These are phyloP conservation scores for Caenorhabditis brenneri DNA, from an alignment of 1,140 invertebrate genomes.

Conservation along the genomic window DNA sequence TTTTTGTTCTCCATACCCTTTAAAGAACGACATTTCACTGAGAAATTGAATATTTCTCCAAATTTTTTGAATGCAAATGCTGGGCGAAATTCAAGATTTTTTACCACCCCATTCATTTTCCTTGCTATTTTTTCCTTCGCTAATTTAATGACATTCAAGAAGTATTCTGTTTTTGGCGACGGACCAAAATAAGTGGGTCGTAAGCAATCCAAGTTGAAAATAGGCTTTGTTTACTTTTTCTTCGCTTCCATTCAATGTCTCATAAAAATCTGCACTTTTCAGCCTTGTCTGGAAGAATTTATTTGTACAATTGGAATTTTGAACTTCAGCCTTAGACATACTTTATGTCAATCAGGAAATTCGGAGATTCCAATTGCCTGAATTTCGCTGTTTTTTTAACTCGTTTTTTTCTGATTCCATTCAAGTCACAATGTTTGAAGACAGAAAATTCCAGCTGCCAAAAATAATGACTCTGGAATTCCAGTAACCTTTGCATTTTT, in stretches of 20 bases:
- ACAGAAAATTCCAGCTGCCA: no score
- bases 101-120: not conserved
- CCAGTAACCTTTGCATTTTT: no score
- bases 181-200: not conserved
- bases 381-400: no score
- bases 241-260: not conserved
- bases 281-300: not conserved
- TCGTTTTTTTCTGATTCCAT: no score
- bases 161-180: not conserved
- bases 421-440: no score
- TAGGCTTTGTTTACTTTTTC: not conserved
- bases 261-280: not conserved
- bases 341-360: no score
- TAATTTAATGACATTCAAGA: conserved; percentile 15
- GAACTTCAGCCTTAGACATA: not conserved
- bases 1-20: not conserved
- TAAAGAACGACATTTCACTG: not conserved
- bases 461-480: no score
- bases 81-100: conserved; percentile 3
- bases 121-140: not conserved
- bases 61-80: not conserved
- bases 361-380: no score
- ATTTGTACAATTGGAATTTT: not conserved
- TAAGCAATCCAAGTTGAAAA: not conserved
- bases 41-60: conserved; percentile 33